A percentile compares a stretch with the other conserved stretches of the same genome.
Conservation (phyloP, 2,888 invertebrate genomes). For the Mesorhabditis spiculigera region DNA sequence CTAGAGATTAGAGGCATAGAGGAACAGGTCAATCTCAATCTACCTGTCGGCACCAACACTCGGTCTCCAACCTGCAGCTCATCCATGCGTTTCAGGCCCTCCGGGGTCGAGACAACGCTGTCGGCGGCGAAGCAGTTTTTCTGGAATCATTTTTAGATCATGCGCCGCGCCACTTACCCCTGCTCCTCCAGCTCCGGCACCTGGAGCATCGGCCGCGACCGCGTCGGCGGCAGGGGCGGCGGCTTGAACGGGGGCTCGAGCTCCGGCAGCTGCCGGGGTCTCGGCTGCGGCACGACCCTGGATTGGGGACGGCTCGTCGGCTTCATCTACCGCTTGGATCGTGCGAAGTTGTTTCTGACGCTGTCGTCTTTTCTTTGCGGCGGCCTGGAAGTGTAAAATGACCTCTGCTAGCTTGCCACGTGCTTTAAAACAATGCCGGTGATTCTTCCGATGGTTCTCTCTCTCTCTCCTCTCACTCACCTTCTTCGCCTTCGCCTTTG, state of each 20-base stretch:
- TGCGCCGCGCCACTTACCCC: background rate
- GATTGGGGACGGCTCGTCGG: background rate
- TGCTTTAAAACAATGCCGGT: no score
- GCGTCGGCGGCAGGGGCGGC: conserved; percentile 6
- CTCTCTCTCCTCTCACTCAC: conserved; percentile 4
- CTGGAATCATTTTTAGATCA: background rate
- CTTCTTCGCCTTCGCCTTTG: conserved; percentile 10
- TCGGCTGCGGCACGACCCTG: background rate
- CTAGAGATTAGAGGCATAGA: conserved; percentile 48
- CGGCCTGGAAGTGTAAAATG: background rate
- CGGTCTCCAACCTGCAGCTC: conserved; percentile 51
- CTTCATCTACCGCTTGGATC: background rate
- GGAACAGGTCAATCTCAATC: conserved; percentile 9
- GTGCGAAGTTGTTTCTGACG: background rate
- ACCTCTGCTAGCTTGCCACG: no score
- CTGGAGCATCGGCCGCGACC: conserved; percentile 7
- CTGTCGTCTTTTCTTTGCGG: background rate
- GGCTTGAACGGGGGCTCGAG: background rate
- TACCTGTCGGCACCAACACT: background rate
- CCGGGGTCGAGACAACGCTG: conserved; percentile 39
- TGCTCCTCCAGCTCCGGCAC: conserved; percentile 10
- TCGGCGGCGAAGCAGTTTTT: conserved; percentile 53
- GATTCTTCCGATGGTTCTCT: background rate
- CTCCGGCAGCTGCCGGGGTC: conserved; percentile 1
- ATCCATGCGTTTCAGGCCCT: conserved; percentile 47